Evolutionary conservation across 2,113 vertebrate genomes (phyloP).

Genomic region (Dicentrarchus labrax): DNA sequence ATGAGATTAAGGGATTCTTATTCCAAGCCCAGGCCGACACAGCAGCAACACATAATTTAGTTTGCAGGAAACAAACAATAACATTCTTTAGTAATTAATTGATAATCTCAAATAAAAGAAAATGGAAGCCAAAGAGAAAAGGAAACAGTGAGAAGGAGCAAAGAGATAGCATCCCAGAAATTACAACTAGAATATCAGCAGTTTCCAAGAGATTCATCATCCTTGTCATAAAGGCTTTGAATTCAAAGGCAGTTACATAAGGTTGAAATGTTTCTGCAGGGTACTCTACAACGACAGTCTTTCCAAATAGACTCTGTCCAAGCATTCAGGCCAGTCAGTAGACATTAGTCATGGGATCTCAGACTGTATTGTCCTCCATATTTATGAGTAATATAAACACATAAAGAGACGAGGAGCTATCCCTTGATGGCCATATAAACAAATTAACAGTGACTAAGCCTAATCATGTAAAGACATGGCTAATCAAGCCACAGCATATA

Average conservation of each 20-base stretch:
- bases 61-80: constrained; percentile 40
- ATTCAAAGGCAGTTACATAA: constrained; percentile 22
- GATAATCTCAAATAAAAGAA: constrained; percentile 27
- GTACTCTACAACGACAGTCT: constrained; percentile 30
- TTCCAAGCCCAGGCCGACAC: constrained; percentile 10
- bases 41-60: constrained; percentile 33
- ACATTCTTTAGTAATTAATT: constrained; percentile 39
- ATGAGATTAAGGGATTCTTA: constrained; percentile 38
- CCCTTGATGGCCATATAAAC: constrained; percentile 41
- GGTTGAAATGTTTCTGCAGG: constrained; percentile 41
- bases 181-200: constrained; percentile 1
- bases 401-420: constrained; percentile 43
- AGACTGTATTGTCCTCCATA: constrained; percentile 52
- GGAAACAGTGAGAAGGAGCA: neutral
- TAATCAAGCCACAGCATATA: constrained; percentile 24
- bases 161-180: neutral
- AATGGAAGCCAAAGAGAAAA: neutral
- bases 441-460: constrained; percentile 55
- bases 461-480: constrained; percentile 49
- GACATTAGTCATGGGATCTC: constrained; percentile 63
- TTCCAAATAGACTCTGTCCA: constrained; percentile 43
- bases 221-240: constrained; percentile 33
- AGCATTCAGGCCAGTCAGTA: constrained; percentile 43
- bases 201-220: constrained; percentile 18
- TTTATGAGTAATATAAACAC: constrained; percentile 58